phyloP scores from a whole-genome alignment of 2,797 vertebrate genomes.

The Lycodopsis pacificus region DNA sequence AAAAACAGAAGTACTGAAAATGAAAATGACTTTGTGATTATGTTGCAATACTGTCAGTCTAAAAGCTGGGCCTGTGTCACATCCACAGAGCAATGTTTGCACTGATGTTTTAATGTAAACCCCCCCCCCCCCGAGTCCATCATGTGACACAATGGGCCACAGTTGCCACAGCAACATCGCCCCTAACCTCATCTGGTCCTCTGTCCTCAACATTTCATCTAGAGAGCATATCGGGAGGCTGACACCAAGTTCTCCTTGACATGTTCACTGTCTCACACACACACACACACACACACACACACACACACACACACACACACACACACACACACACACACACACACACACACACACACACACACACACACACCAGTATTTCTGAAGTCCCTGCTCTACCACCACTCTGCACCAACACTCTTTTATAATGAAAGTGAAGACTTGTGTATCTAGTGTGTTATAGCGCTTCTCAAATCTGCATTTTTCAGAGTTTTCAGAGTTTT shows the following conservation, averaged over 20 bases:
- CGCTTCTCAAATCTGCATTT: neutral
- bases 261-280: neutral
- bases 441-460: neutral
- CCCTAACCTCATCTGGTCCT: slow-evolving; percentile 16
- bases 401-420: neutral
- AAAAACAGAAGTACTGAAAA: neutral
- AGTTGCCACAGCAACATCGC: slow-evolving; percentile 45
- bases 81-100: neutral
- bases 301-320: too few relatives aligned
- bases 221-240: neutral
- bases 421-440: neutral
- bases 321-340: neutral
- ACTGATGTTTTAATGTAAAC: neutral
- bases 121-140: neutral
- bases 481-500: neutral
- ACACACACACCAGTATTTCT: neutral
- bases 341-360: neutral
- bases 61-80: neutral
- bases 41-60: neutral
- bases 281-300: neutral
- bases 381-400: neutral
- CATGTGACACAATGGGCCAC: neutral
- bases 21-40: neutral
- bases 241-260: neutral
- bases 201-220: slow-evolving; percentile 40